Base-by-base conservation (phyloP, 2,888 invertebrate species). In the Tetranychus piercei region DNA sequence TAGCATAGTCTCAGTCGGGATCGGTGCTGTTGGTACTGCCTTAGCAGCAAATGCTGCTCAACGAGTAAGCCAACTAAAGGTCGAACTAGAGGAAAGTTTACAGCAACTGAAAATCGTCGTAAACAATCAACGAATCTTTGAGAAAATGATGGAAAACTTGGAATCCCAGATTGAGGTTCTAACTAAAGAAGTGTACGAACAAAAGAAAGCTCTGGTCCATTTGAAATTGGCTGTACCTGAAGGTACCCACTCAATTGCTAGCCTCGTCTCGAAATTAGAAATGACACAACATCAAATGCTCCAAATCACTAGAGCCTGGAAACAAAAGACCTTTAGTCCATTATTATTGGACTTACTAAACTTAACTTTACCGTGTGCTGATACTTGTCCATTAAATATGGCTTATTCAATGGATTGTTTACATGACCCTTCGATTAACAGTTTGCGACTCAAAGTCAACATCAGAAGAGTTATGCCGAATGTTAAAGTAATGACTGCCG, bases 401-500 rank as follows among this genome's bases (percentile, higher is more conserved):
- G 18, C 66, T 18, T 66, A 66, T 20, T 66, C 66, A 18, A 66
- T 66, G 66, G n/a, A 66, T 18, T 66, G 66, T 20, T 20, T 8
- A 8, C 66, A 66, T 66, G 66, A 66, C 66, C n/a, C 66, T 7
- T 6, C 18, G 6, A 6, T 20, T 6, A 66, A 66, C 6, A 66
- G 8, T 6, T 6, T 74, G 5, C 6, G 44, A n/a, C 20, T 74
- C 2, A n/a, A 74, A 44, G 23, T 74, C n/a, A 64, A 69, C 43
- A 20, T 74, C 23, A 66, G 15, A 23, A 66, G 22, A 20, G 22
- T 66, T 18, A 15, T 45, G n/a, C 67, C 67, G 6, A 45, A 74
- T n/a, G 69, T 43, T 18, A 34, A 44, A n/a, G 34, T 69, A n/a
- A 44, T 74, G 22, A 20, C 18, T 5, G 74, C 74, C 6, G 74